Conservation (phyloP, 2,797 vertebrate species). For the Enteromius afrohamiltoni region DNA sequence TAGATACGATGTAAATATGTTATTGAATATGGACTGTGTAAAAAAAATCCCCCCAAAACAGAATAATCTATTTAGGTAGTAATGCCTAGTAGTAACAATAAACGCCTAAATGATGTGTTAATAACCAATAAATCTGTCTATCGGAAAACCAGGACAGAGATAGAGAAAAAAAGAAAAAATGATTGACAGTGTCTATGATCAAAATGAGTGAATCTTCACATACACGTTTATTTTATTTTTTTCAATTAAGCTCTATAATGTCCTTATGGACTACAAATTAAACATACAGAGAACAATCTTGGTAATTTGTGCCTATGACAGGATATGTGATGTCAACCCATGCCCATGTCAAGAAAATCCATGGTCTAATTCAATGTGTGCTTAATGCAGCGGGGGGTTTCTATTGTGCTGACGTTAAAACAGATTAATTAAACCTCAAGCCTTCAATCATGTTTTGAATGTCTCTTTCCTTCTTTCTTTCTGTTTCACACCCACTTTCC, state of each 20-base stretch:
- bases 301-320: slow-evolving; percentile 19
- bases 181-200: neutral
- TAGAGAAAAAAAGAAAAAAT: neutral
- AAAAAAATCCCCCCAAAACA: neutral
- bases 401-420: slow-evolving; percentile 27
- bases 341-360: slow-evolving; percentile 14
- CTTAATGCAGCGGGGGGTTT: slow-evolving; percentile 19
- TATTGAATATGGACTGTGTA: neutral
- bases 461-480: slow-evolving; percentile 31
- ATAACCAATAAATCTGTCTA: neutral
- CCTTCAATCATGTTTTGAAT: slow-evolving; percentile 44
- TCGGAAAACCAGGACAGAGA: neutral
- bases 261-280: neutral
- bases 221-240: neutral
- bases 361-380: slow-evolving; percentile 30
- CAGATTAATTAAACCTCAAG: slow-evolving; percentile 26
- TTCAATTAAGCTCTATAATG: neutral
- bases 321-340: slow-evolving; percentile 12
- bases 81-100: neutral
- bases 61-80: neutral
- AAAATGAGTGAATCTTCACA: neutral
- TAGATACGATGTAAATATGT: neutral
- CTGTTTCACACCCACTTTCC: slow-evolving; percentile 4
- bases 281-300: slow-evolving; percentile 6
- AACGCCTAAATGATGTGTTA: neutral